Evolutionary conservation across 2,797 vertebrate species (phyloP).

Genomic region (Crax fasciolata): DNA sequence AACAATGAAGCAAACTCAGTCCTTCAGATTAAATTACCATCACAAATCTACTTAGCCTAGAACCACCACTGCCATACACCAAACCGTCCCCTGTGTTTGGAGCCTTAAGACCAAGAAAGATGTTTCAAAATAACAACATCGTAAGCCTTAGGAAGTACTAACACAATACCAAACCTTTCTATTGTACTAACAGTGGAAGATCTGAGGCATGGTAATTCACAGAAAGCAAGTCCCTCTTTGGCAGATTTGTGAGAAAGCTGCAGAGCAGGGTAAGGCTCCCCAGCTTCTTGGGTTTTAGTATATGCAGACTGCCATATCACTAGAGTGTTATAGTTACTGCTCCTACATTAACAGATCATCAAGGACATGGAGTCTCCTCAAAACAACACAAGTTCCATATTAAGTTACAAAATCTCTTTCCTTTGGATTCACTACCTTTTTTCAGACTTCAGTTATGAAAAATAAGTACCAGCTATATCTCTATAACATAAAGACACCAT

Average conservation of each 20-base stretch:
- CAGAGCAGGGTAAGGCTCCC: background rate
- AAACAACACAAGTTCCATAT: background rate
- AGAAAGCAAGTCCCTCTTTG: background rate
- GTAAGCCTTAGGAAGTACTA: background rate
- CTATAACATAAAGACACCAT: background rate
- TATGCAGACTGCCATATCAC: background rate
- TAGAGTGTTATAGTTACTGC: constrained; percentile 20
- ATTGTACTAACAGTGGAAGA: background rate
- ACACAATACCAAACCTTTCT: background rate
- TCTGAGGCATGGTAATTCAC: background rate
- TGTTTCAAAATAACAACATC: background rate
- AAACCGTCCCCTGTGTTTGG: background rate
- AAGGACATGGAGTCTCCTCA: constrained; percentile 24
- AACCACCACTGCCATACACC: background rate
- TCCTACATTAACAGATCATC: constrained; percentile 47
- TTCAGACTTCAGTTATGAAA: background rate
- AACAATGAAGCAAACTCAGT: background rate
- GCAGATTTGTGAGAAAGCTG: background rate
- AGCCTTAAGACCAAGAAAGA: background rate
- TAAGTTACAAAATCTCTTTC: constrained; percentile 22
- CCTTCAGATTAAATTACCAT: background rate
- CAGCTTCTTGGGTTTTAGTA: rapidly evolving
- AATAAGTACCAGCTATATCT: background rate
- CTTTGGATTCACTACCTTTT: background rate
- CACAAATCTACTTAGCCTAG: background rate